Evolutionary conservation across 2,113 vertebrate genomes (phyloP).

Genomic region (Steatornis caripensis): DNA sequence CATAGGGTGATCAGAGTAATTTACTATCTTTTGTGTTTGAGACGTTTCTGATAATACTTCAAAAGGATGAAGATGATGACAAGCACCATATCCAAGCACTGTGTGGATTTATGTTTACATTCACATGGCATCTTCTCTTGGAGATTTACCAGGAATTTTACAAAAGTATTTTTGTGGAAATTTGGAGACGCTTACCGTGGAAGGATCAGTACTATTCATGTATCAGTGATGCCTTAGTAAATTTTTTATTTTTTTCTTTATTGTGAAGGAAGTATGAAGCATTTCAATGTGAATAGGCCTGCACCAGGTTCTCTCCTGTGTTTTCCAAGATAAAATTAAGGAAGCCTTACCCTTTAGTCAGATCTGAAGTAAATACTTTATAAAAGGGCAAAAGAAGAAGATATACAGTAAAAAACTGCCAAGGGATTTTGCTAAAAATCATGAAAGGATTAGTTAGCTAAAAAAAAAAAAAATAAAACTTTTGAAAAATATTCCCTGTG

Average conservation of each 20-base stretch:
- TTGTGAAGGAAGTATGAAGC: not conserved
- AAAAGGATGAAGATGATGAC: not conserved
- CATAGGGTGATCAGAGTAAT: not conserved
- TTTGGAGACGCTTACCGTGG: not conserved
- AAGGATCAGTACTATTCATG: not conserved
- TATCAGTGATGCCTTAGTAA: not conserved
- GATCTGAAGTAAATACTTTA: not conserved
- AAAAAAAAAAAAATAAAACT: not conserved
- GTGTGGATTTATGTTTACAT: not conserved
- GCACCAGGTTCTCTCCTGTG: not conserved
- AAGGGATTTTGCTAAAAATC: not conserved
- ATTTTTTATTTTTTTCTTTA: not conserved
- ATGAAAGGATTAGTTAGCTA: not conserved
- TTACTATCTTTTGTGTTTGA: not conserved
- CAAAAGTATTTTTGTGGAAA: not conserved
- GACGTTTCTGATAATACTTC: constrained; percentile 10
- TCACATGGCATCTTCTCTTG: not conserved
- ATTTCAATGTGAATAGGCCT: not conserved
- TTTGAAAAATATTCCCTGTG: not conserved
- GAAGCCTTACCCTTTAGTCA: not conserved
- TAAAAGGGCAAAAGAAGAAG: not conserved
- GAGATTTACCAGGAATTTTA: not conserved
- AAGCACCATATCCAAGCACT: not conserved
- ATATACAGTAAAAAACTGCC: not conserved
- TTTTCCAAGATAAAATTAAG: not conserved